Base-by-base conservation (phyloP, 2,797 vertebrate species). In the Chlorospingus flavigularis region DNA sequence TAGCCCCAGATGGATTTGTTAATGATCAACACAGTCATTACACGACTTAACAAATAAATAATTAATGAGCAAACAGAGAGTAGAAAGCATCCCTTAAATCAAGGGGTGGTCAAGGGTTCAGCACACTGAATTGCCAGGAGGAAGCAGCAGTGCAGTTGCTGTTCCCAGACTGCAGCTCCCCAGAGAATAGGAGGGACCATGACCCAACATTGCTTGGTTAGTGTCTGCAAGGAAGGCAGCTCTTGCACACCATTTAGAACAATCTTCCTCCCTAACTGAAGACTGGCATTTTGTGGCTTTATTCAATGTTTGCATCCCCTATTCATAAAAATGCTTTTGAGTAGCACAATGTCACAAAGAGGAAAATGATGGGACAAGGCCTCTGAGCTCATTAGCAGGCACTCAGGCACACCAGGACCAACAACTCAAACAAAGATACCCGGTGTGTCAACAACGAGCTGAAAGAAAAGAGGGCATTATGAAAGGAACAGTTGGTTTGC, bases 11-110 rank as follows among this genome's bases (percentile, higher is more conserved):
- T 86, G 94, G 92, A 96, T 94, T 87, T 18, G 30, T 92, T 92
- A 94, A 93, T 77, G 88, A 93, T 91, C 84, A 94, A 93, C 78
- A 80, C 93, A 94, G 86, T 79, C 79, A 86, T 77, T 88, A 79
- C 61, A 73, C 42, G 45, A 76, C 68, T 78, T 33, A 48, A 73
- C 26, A 94, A 83, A 94, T 80, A 57, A 95, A 96, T 95, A 92
- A 92, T 94, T 95, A 91, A 96, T 87, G 68, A 67, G 45, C 74
- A 48, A 92, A 58, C 54, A 87, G 25, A 60, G 79, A 87, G 42
- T 5, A 63, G 43, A 81, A 94, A 67, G 35, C 11, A 30, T 70
- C 23, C 63, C 53, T 65, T 50, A 50, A 50, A 88, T 47, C 24
- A 68, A 48, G 9, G 15, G 15, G 40, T 61, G 40, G 39, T 37